Base-by-base conservation (phyloP, 2,113 vertebrate genomes). In the Pelvicachromis taeniatus region DNA sequence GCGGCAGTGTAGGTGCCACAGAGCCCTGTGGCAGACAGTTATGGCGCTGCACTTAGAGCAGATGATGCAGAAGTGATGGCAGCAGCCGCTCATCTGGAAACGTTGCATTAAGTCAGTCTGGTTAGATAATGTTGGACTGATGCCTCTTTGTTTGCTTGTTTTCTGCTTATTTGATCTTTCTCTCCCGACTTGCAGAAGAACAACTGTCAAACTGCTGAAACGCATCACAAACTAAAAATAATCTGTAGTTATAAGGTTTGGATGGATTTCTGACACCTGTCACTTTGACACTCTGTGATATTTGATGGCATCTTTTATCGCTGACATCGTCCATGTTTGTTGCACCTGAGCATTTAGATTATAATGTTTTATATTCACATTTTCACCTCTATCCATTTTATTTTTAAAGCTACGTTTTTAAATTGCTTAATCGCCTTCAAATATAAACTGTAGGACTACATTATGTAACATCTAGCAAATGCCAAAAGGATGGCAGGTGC, bases 61-160 rank as follows among this genome's bases (percentile, higher is more conserved):
- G 85, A 61, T 87, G 88, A 93, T 84, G 90, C 89, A 87, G 88
- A 89, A 88, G 61, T 86, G 85, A 94, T 83, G 91, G 45, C 38
- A 79, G 82, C 81, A 38, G 78, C 53, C 65, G 75, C 81, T 93
- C 91, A 90, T 92, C 92, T 92, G 93, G 88, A 93, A 94, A 63
- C 75, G 77, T 19, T 85, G 81, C 89, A 42, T 86, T 87, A 88
- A 82, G 86, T 87, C 85, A 10, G 54, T 86, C 81, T 54, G 82
- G 85, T 94, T 93, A 90, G 91, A 93, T 94, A 92, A 92, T 78
- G 8, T 42, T 77, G 73, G 7, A 23, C 85, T 75, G 63, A 88
- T 31, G 87, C 68, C 78, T 82, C 90, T 87, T 88, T 88, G 92
- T 91, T 90, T 68, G 42, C 87, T 89, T 56, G 45, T 87, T 91